Conservation (phyloP, 2,888 invertebrate species). For the Lamellibrachia columna region DNA sequence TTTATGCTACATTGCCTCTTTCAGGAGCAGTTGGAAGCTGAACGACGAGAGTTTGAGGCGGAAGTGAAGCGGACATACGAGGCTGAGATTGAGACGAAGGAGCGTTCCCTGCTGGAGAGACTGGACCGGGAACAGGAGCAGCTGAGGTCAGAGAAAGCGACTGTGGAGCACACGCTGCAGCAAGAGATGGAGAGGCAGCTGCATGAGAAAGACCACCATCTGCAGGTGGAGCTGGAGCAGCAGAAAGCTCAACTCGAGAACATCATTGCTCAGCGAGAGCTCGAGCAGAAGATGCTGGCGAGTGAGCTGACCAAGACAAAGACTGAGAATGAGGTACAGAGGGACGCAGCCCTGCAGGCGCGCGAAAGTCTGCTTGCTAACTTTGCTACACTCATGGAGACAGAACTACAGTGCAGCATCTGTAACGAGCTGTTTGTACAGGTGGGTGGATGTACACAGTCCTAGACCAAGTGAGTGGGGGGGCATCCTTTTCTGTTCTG, state of each 20-base stretch:
- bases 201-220: slow-evolving; percentile 54
- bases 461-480: neutral
- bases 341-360: slow-evolving; percentile 50
- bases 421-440: slow-evolving; percentile 80
- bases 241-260: slow-evolving; percentile 35
- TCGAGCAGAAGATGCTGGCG: slow-evolving; percentile 56
- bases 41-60: slow-evolving; percentile 67
- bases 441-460: slow-evolving; percentile 46
- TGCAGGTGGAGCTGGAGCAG: slow-evolving; percentile 44
- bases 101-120: slow-evolving; percentile 21
- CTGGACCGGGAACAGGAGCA: slow-evolving; percentile 59
- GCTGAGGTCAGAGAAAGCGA: slow-evolving; percentile 67
- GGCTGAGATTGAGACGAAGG: slow-evolving; percentile 39
- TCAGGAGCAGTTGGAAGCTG: slow-evolving; percentile 48
- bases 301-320: slow-evolving; percentile 53
- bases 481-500: neutral
- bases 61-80: slow-evolving; percentile 41
- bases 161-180: slow-evolving; percentile 55
- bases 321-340: slow-evolving; percentile 51
- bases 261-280: slow-evolving; percentile 53
- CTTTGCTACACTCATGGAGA: slow-evolving; percentile 61
- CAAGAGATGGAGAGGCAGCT: slow-evolving; percentile 73
- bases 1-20: neutral
- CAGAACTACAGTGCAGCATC: slow-evolving; percentile 79
- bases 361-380: slow-evolving; percentile 55